A percentile compares a stretch with the other conserved stretches of the same genome.
Evolutionary conservation across 2,888 invertebrate species (phyloP).

Genomic region (Rhaphigaster nebulosa): DNA sequence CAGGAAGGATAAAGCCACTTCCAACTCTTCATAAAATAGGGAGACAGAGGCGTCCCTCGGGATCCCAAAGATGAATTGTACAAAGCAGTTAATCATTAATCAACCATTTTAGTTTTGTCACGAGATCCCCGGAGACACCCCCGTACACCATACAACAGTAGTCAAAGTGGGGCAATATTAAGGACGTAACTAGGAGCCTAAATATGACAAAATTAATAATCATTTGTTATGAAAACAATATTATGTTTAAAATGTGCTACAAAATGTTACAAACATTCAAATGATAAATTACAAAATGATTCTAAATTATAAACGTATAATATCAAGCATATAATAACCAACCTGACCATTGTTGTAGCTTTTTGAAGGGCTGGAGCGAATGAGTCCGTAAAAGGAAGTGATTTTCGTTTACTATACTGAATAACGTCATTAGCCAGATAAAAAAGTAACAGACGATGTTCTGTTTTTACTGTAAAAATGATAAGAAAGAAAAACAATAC

Average conservation of each 20-base stretch:
- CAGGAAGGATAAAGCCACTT: too few species aligned
- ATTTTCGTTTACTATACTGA: constrained; percentile 94
- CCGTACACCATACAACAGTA: neutral
- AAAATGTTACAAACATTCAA: too few species aligned
- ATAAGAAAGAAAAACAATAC: constrained; percentile 68
- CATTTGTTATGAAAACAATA: too few species aligned
- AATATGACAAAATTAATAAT: too few species aligned
- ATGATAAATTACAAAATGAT: neutral
- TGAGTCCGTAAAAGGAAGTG: constrained; percentile 90
- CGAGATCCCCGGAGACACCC: neutral
- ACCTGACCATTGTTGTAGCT: constrained; percentile 85
- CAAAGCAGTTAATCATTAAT: neutral
- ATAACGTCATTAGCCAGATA: constrained; percentile 98
- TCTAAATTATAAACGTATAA: neutral
- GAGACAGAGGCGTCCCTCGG: too few species aligned
- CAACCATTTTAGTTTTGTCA: too few species aligned
- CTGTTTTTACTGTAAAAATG: constrained; percentile 75
- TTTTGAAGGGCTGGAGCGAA: constrained; percentile 94
- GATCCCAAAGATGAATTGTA: neutral
- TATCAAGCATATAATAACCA: constrained; percentile 70
- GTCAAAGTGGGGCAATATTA: neutral
- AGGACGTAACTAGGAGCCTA: too few species aligned
- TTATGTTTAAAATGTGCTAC: too few species aligned
- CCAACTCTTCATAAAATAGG: too few species aligned
- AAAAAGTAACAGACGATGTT: constrained; percentile 90